A percentile compares a stretch with the other conserved stretches of the same genome.
Conservation (phyloP, 2,888 invertebrate genomes). For the Oxytorus armatus region DNA sequence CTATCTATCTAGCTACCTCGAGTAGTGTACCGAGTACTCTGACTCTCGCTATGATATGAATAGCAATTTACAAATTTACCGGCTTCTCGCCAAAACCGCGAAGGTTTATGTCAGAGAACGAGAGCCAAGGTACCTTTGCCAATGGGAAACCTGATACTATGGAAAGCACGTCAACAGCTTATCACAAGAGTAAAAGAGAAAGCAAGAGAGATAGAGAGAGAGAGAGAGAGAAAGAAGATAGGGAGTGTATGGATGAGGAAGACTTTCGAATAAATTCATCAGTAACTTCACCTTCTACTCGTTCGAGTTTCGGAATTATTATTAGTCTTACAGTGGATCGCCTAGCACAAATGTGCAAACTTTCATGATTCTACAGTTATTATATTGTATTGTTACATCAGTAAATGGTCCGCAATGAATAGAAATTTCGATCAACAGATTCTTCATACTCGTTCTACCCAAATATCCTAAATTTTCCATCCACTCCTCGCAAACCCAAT, state of each 20-base stretch:
- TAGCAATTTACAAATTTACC: slow-evolving; percentile 69
- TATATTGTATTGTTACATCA: too few species aligned
- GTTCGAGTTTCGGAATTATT: slow-evolving; percentile 1
- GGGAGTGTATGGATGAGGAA: not conserved
- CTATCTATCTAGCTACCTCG: not conserved
- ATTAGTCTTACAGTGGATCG: not conserved
- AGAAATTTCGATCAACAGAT: not conserved
- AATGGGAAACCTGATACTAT: slow-evolving; percentile 15
- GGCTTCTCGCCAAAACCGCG: slow-evolving; percentile 11
- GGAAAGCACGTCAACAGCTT: slow-evolving; percentile 23
- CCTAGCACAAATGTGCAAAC: not conserved
- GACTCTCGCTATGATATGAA: slow-evolving; percentile 57
- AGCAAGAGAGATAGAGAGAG: not conserved
- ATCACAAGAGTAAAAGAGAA: not conserved
- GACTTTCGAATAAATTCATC: slow-evolving; percentile 4
- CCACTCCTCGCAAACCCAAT: too few species aligned
- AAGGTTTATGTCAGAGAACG: slow-evolving; percentile 16
- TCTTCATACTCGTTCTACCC: too few species aligned
- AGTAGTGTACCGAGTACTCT: slow-evolving; percentile 42
- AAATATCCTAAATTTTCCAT: too few species aligned
- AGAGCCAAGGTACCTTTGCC: slow-evolving; percentile 12
- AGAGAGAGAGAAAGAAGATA: not conserved
- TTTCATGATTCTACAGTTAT: not conserved
- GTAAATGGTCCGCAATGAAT: not conserved
- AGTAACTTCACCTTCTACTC: not conserved